Evolutionary conservation across 2,888 invertebrate genomes (phyloP).

Genomic region (Drosophila atroscutellata): DNA sequence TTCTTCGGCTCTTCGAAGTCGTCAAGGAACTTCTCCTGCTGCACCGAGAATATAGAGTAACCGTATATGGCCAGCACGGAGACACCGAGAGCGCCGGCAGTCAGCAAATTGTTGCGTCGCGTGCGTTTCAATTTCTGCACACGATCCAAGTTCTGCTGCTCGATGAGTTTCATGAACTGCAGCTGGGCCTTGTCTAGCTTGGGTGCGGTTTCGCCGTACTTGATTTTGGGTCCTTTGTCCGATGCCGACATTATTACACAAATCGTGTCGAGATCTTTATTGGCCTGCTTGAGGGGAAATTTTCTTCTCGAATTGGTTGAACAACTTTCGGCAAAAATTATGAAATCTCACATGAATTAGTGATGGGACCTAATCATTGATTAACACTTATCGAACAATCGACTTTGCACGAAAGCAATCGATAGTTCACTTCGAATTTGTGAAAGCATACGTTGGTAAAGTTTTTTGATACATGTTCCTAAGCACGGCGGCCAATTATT

Average conservation of each 20-base stretch:
- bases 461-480: not conserved
- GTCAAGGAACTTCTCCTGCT: conserved; percentile 96
- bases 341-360: conserved; percentile 59
- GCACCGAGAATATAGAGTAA: conserved; percentile 94
- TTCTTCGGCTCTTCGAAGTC: conserved; percentile 94
- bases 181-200: conserved; percentile 88
- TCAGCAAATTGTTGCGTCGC: conserved; percentile 89
- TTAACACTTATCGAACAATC: conserved; percentile 14
- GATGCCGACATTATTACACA: conserved; percentile 78
- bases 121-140: conserved; percentile 88
- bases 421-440: not conserved
- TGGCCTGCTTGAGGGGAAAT: conserved; percentile 1
- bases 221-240: conserved; percentile 79
- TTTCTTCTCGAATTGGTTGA: conserved; percentile 9
- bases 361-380: conserved; percentile 14
- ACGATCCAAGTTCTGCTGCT: conserved; percentile 90
- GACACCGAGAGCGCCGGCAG: conserved; percentile 88
- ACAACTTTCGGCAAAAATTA: conserved; percentile 51
- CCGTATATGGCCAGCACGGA: conserved; percentile 92
- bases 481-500: not conserved
- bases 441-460: not conserved
- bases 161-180: conserved; percentile 92
- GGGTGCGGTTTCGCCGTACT: conserved; percentile 81
- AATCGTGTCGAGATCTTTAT: conserved; percentile 15
- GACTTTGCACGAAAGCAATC: not conserved